Evolutionary conservation across 2,797 vertebrate species (phyloP), one percentile per base, ranked within the genome.

Genomic region (Adelosebastes latens): DNA sequence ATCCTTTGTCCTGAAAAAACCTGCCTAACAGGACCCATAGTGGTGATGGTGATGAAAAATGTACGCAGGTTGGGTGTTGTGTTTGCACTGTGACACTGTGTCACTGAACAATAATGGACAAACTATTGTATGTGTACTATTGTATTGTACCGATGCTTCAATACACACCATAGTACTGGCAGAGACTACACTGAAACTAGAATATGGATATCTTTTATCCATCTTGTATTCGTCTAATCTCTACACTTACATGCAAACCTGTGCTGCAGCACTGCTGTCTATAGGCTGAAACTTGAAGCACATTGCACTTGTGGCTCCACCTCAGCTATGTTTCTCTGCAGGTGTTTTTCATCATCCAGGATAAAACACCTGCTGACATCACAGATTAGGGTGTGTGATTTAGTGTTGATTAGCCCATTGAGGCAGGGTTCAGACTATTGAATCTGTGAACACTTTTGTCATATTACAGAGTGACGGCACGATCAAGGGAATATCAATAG

Each of bases 1-100:
- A 81, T 60, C n/a, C 75, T 75, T 39, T 68, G 32, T 81, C 60
- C 16, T 36, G 14, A 59, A 64, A 68, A 32, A 81, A 36, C 22
- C 29, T 74, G 59, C 32, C 42, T 4, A 61, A 36, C 24, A 77
- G 24, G 29, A 72, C 8, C 24, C 31, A 27, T 42, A 24, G 27
- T 49, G 66, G 56, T 39, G 42, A 71, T 8, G 29, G 60, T 10
- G 39, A 68, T 52, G 58, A 62, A 42, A 3, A 8, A 46, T 29
- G 14, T 36, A 29, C 56, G 53, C 8, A 63, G 18, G 22, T 3
- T 29, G 3, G 46, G 46, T 20, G 42, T n/a, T 18, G 66, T 80
- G 32, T 78, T 73, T 76, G 10, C 4, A 27, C 5, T 56, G 36
- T 56, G 2, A 7, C 7, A 32, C 18, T 61, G 36, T 56, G 2